Evolutionary conservation across 2,797 vertebrate genomes (phyloP), one percentile per base, ranked within the genome.

Genomic region (Decapterus maruadsi): DNA sequence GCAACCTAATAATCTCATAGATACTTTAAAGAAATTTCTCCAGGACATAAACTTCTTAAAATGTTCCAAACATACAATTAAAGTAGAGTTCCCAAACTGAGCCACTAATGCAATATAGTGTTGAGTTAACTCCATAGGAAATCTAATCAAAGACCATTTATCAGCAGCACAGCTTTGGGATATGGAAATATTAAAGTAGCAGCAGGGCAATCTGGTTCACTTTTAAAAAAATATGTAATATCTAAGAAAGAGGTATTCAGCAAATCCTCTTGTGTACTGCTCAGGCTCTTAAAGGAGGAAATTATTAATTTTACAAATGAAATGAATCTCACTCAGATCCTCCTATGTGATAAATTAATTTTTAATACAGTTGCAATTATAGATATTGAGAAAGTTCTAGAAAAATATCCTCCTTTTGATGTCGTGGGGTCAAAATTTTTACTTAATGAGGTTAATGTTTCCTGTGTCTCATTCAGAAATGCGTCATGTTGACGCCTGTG

Each of bases 121-220:
- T 7, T 48, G 13, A 50, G 29, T 54, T 68, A 53, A 75, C 46
- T 75, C n/a, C n/a, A 29, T 36, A 42, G 51, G 55, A 72, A 56
- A 77, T 77, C 31, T 56, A 60, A 82, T 68, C 60, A 82, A 71
- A 69, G 11, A 51, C 17, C 11, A 72, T 78, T 67, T n/a, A 82
- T 86, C 20, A 80, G 38, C 20, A 45, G n/a, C 22, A 17, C 42
- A 77, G 70, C 56, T 80, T 19, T 64, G 53, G 73, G 53, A 79
- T 71, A 8, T 6, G 16, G 31, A 42, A 59, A 22, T 60, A 72
- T 62, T 16, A 50, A 45, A 68, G 48, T n/a, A 69, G 31, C 46
- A 38, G 61, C 5, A 46, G 12, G 56, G 54, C 20, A 69, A 48
- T 68, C 43, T 71, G 38, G 10, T 65, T 62, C 31, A 65, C 19